Evolutionary conservation across 2,888 invertebrate genomes (phyloP), one percentile per base, ranked within the genome.

Genomic region (Stomorhina lunata): DNA sequence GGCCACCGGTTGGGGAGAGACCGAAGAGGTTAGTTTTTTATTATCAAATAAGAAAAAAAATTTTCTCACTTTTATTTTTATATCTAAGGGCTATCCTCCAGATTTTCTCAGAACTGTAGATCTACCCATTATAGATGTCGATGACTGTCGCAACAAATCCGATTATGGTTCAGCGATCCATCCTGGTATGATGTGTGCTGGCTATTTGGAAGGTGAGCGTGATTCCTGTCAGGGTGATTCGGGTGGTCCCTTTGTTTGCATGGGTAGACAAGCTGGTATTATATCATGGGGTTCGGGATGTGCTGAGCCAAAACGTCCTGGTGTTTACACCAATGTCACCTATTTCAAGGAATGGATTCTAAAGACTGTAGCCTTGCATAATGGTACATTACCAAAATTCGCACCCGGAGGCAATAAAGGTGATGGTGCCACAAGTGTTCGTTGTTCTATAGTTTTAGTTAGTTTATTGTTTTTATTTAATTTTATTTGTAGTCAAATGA

Each of bases 221-320:
- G 97, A 97, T 89, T 94, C 88, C n/a, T 97, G 96, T 87, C 94
- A 94, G 92, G 96, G 96, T 9, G 96, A 97, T 90, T 96, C 95
- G 6, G 97, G 97, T 12, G 97, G 97, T 2, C 97, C 97, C 0
- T 91, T 97, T 29, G 93, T 96, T 90, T 88, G 88, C 57, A 72
- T 86, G 22, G 93, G 94, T 87, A 94, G 94, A 87, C 91, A 95
- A 87, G 92, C 95, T 3, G 97, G 97, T 1, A 92, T 97, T 61
- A 96, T 97, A 0, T 96, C 96, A 0, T 97, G 95, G 95, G 97
- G 97, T 15, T 92, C 95, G 34, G 92, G 94, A 1, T 97, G 97
- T 88, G 96, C 95, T 0, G 92, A 93, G 79, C 93, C 94, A 20
- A 92, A 92, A 10, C 93, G 93, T 81, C 97, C 97, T 0, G 96